Base-by-base conservation (phyloP, 2,888 invertebrate species). In the Tachina fera region DNA sequence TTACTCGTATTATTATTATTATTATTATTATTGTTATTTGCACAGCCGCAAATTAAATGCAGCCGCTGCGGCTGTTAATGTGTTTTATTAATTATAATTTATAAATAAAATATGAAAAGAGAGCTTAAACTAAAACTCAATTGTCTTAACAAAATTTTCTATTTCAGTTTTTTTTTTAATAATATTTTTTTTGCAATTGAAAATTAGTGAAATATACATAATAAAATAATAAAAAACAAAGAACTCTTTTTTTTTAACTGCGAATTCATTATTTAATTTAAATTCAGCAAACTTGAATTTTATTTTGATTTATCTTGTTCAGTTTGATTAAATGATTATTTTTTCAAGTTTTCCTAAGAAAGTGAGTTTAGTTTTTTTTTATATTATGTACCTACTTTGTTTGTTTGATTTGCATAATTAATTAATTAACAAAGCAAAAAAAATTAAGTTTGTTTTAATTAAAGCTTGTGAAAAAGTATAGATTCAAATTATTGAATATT, bases 141-240 rank as follows among this genome's bases (percentile, higher is more conserved):
- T 75, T 68, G 14, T 49, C 13, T 49, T 51, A 45, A 14, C n/a
- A n/a, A 45, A 43, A 9, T 43, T 77, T 68, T 68, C 9, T 11
- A 43, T 41, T 49, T 43, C 5, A 47, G 6, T 16, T 2, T 65
- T 43, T 19, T 19, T n/a, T n/a, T n/a, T n/a, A n/a, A n/a, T n/a
- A n/a, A n/a, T n/a, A n/a, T n/a, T n/a, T n/a, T n/a, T 19, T 41
- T 13, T 22, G 45, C 16, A 19, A 60, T 13, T 22, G 3, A 53
- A 60, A 53, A 71, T 63, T 41, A 80, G 80, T 80, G 72, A 80
- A 80, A 80, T 31, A 31, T n/a, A n/a, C n/a, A n/a, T 10, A 22
- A 39, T 45, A 60, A 22, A 39, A 11, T 16, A 68, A 14, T 10
- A 68, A 22, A 22, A 22, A 22, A 22, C 1, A 22, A 1, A 22